Percentiles rank a stretch among this genome's conserved stretches.
Conservation (phyloP, 2,797 vertebrate species). For the Zenarchopterus dispar region DNA sequence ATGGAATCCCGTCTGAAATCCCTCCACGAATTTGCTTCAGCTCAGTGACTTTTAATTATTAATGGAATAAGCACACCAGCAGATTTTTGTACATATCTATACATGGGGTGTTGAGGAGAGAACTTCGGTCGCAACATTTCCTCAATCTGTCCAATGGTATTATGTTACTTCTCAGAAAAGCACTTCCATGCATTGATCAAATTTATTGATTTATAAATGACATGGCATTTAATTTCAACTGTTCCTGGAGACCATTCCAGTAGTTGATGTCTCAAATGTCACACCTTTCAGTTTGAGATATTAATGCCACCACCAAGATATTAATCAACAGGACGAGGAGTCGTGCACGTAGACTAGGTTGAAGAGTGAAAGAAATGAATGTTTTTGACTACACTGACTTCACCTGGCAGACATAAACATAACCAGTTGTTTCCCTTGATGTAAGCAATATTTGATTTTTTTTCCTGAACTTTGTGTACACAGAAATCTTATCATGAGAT, state of each 20-base stretch:
- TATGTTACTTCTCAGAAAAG: slow-evolving; percentile 51
- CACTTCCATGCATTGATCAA: slow-evolving; percentile 32
- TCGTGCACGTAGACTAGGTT: too few relatives aligned
- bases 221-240: slow-evolving; percentile 61
- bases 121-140: slow-evolving; percentile 3
- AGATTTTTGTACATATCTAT: too few relatives aligned
- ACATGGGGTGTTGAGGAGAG: too few relatives aligned
- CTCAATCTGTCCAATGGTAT: slow-evolving; percentile 37
- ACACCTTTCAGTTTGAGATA: slow-evolving; percentile 53
- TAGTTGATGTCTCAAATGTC: slow-evolving; percentile 54
- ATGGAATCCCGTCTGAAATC: slow-evolving; percentile 8
- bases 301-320: slow-evolving; percentile 20
- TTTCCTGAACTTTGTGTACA: too few relatives aligned
- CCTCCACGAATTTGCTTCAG: not conserved
- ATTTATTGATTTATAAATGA: slow-evolving; percentile 68
- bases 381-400: too few relatives aligned
- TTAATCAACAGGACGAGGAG: not conserved
- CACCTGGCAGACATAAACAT: too few relatives aligned
- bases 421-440: too few relatives aligned
- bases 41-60: not conserved
- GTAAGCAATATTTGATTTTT: too few relatives aligned
- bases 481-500: too few relatives aligned
- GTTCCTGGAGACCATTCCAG: slow-evolving; percentile 51
- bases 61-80: not conserved
- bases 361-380: not conserved